These are phyloP conservation scores for Haliaeetus leucogaster DNA, from an alignment of 2,113 vertebrate genomes.

Conservation along the genomic window DNA sequence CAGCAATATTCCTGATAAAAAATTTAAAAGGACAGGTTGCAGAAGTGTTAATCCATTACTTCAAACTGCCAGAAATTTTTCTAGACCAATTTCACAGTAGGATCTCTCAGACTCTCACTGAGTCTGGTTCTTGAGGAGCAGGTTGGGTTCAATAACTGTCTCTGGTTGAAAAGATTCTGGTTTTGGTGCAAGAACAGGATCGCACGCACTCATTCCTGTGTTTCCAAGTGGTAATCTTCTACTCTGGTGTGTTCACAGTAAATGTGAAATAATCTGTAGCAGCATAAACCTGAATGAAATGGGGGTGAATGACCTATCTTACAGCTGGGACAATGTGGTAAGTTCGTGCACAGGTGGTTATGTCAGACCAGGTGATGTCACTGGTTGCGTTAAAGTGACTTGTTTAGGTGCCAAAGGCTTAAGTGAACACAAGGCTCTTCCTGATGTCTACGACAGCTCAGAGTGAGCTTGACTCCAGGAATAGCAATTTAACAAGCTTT, in stretches of 20 bases:
- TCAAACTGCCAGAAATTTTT: background rate
- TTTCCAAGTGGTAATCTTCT: background rate
- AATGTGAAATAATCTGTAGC: background rate
- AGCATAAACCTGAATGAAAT: background rate
- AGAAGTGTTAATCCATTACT: background rate
- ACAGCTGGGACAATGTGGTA: background rate
- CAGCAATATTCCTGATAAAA: background rate
- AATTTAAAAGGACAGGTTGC: background rate
- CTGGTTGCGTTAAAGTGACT: background rate
- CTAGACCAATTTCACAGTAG: background rate
- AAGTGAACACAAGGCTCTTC: background rate
- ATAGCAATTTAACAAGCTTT: background rate
- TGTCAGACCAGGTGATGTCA: background rate
- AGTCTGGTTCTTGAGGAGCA: background rate
- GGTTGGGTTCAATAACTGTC: background rate
- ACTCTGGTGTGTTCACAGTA: background rate
- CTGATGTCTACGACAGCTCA: background rate
- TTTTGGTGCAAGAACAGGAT: background rate
- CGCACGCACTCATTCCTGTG: rapidly evolving
- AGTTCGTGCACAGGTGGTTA: background rate
- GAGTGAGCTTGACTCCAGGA: background rate
- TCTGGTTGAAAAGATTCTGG: background rate
- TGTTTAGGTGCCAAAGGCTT: background rate
- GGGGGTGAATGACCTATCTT: background rate
- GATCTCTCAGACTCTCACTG: background rate